Evolutionary conservation across 2,888 invertebrate genomes (phyloP).

Genomic region (Stenichneumon culpator): DNA sequence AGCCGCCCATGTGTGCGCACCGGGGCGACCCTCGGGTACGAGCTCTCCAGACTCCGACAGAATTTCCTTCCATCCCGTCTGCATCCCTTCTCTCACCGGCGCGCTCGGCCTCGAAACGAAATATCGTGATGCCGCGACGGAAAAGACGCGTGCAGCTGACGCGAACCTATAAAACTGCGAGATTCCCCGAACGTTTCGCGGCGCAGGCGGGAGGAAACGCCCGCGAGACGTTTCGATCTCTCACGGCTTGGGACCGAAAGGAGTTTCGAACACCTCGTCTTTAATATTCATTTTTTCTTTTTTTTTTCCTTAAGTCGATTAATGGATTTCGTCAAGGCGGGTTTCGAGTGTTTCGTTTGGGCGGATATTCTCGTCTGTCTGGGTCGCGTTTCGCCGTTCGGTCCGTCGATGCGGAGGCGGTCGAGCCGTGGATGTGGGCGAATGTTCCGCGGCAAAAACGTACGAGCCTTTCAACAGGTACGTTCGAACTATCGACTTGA

Average conservation of each 20-base stretch:
- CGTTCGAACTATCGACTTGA: slow-evolving; percentile 63
- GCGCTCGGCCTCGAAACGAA: slow-evolving; percentile 10
- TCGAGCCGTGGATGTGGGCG: slow-evolving; percentile 8
- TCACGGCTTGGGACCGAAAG: neutral
- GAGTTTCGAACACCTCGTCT: neutral
- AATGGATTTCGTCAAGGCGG: neutral
- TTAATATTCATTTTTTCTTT: neutral
- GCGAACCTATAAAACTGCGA: slow-evolving; percentile 46
- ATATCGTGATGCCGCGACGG: slow-evolving; percentile 24
- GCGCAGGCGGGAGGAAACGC: slow-evolving; percentile 15
- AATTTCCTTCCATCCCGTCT: slow-evolving; percentile 57
- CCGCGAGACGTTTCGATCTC: neutral
- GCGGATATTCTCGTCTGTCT: slow-evolving; percentile 1
- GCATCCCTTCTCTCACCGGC: slow-evolving; percentile 29
- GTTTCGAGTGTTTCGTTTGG: neutral
- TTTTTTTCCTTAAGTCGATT: neutral
- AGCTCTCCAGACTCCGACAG: slow-evolving; percentile 24
- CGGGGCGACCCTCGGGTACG: neutral
- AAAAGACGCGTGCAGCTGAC: slow-evolving; percentile 59
- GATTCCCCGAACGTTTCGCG: slow-evolving; percentile 23
- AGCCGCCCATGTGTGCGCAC: slow-evolving; percentile 2
- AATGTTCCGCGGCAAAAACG: slow-evolving; percentile 38
- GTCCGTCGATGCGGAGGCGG: slow-evolving; percentile 19
- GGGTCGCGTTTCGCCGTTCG: slow-evolving; percentile 17
- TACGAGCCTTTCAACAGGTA: slow-evolving; percentile 76